Conservation (phyloP, 2,888 invertebrate genomes). For the Electrophaes corylata region DNA sequence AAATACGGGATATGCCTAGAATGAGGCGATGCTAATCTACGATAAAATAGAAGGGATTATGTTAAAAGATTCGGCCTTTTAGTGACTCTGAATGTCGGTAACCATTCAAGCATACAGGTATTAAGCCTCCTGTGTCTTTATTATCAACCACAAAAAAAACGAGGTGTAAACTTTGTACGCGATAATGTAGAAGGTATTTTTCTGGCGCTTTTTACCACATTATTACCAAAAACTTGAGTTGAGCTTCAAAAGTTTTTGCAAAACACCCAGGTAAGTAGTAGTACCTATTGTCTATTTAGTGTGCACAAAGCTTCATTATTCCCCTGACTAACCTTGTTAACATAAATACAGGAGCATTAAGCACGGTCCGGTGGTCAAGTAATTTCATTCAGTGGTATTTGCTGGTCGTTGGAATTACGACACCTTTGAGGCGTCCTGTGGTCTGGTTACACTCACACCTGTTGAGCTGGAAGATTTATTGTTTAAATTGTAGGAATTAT, state of each 20-base stretch:
- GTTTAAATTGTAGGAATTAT: conserved; percentile 17
- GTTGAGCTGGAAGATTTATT: conserved; percentile 28
- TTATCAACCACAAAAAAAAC: no score
- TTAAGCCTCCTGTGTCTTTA: no score
- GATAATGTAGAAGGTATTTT: no score
- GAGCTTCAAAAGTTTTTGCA: background rate
- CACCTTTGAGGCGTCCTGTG: conserved; percentile 24
- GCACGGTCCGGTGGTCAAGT: conserved; percentile 29
- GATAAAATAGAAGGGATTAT: no score
- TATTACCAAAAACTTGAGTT: background rate
- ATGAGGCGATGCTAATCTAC: no score
- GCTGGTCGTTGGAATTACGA: conserved; percentile 22
- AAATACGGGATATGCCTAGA: no score
- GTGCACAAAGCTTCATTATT: conserved; percentile 17
- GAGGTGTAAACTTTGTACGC: no score
- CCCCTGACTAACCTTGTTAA: conserved; percentile 19
- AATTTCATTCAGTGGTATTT: conserved; percentile 33
- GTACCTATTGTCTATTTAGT: background rate
- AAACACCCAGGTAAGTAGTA: background rate
- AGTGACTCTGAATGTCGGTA: no score
- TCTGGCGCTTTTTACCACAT: conserved; percentile 12
- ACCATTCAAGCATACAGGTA: no score
- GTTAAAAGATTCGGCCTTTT: no score
- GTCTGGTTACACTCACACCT: conserved; percentile 24
- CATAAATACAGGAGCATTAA: conserved; percentile 23